Evolutionary conservation across 2,797 vertebrate species (phyloP).

Genomic region (Sebastes aleutianus): DNA sequence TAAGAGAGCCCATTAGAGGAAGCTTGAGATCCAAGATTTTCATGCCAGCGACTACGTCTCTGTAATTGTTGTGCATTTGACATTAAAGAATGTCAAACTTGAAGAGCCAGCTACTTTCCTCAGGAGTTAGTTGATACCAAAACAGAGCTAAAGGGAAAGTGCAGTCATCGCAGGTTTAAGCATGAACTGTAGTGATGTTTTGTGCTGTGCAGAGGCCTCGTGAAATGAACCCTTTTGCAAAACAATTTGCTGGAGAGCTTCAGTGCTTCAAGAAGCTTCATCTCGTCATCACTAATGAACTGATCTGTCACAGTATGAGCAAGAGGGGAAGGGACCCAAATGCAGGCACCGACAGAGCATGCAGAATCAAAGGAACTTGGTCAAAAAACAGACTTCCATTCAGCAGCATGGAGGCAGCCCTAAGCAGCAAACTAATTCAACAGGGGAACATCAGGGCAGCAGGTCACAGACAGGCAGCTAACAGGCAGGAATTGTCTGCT

Average conservation of each 20-base stretch:
- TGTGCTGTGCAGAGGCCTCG: no score
- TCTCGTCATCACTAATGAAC: no score
- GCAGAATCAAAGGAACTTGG: neutral
- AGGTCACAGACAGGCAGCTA: neutral
- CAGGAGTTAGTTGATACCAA: neutral
- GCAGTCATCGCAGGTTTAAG: neutral
- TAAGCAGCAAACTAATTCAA: neutral
- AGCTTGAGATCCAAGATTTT: no score
- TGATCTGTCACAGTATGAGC: neutral
- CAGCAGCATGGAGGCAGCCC: neutral
- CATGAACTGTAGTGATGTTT: no score
- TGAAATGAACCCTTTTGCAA: no score
- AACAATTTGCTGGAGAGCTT: no score
- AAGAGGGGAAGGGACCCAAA: neutral
- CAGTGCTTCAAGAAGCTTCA: no score
- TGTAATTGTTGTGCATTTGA: no score
- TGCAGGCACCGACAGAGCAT: neutral
- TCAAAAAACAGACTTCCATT: neutral
- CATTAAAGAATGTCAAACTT: no score
- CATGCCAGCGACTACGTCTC: no score
- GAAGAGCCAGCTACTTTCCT: neutral
- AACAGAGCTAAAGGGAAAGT: neutral
- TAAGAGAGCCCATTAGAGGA: accelerated
- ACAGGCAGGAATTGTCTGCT: neutral
- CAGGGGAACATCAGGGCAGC: neutral